Evolutionary conservation across 2,888 invertebrate species (phyloP), one percentile per base, ranked within the genome.

Genomic region (Clepsis dumicolana): DNA sequence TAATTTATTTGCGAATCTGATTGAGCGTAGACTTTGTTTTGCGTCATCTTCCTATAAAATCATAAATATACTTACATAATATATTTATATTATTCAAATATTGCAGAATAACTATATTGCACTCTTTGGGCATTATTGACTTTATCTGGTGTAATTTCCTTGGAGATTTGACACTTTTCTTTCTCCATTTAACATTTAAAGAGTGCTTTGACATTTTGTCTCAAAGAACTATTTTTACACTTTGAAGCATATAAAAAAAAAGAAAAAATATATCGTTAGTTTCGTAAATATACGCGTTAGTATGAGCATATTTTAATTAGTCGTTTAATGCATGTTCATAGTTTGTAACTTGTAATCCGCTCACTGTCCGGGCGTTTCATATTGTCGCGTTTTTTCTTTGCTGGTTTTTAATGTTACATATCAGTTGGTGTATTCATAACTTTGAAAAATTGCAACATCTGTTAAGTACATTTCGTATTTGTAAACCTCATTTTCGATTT

Each of bases 151-250:
- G 56, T 56, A 65, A 38, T 59, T 64, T 56, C 38, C 56, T 52
- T 53, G 66, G 59, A 66, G 61, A 64, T 57, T 48, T 48, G 4
- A 48, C 44, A 59, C 32, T 38, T 54, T 63, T 56, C 29, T 63
- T 60, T 72, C 71, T 73, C 65, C 72, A 71, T 74, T 77, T 77
- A 74, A 78, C 78, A 81, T 83, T 41, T 79, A 77, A 77, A 77
- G 73, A 82, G 77, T 85, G 85, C 86, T 89, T 89, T 80, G 88
- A 86, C 78, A 77, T 84, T 80, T 85, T 82, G 85, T 87, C 84
- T 86, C 80, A 86, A 91, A 87, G 77, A 88, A 88, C 87, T 90
- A 91, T 91, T 91, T 93, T 92, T 91, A 91, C 91, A 91, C 86
- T 86, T 83, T 83, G 86, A 84, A 85, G 83, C 86, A 79, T 89